Evolutionary conservation across 1,140 invertebrate species (phyloP), one percentile per base, ranked within the genome.

Genomic region (Brachionus paranguensis): DNA sequence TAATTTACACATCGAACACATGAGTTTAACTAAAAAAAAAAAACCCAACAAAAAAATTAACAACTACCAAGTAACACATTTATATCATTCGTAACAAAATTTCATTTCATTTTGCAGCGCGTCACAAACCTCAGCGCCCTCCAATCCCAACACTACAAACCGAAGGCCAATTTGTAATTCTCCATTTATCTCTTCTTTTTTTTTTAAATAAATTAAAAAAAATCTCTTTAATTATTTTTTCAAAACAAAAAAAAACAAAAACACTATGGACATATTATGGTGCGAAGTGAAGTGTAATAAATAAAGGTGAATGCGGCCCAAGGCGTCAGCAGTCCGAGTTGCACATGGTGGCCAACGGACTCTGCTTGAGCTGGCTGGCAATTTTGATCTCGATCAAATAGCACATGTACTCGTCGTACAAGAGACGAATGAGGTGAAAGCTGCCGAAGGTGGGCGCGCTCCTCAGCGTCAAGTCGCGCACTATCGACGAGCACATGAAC

Each of bases 361-460:
- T 55, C 17, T 55, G 53, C n/a, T 55, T 20, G n/a, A 55, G n/a
- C 17, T 55, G 53, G 20, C 24, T 17, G n/a, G 97, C 97, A 29
- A 99, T 95, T 89, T 95, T 94, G 89, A 97, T 95, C 90, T 99
- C 97, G 86, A 99, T 95, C 85, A 99, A 91, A 90, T 97, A 99
- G 91, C 97, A 97, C 94, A 99, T 97, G 88, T 99, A 99, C 89
- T 99, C 98, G 89, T 99, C 97, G 89, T 97, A 99, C 24, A 99
- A 91, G 85, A 99, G 91, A 64, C 97, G 93, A 87, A 99, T 97
- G 65, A 99, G 92, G 91, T 99, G 98, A 91, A 99, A 99, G 83
- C 96, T 98, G 47, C 97, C 98, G 91, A 99, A 99, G 89, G 95
- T 97, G 11, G 96, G 95, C 27, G 97, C 97, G 85, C 95, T 97